These are phyloP conservation scores for Phycodurus eques DNA, from an alignment of 2,113 vertebrate genomes.

Conservation along the genomic window DNA sequence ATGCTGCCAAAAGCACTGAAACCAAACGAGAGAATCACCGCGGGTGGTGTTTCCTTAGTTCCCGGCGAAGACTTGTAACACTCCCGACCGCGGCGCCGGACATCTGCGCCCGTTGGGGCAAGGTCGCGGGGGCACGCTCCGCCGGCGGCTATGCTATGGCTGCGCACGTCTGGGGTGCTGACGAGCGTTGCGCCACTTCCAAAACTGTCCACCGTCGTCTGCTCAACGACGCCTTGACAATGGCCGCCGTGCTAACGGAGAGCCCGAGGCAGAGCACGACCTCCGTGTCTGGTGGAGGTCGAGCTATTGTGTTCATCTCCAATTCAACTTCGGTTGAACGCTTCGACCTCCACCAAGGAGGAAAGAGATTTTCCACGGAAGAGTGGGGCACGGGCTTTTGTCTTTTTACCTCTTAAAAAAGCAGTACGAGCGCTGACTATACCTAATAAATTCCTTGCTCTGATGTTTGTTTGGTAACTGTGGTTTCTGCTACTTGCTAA, in stretches of 20 bases:
- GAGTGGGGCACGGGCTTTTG: neutral
- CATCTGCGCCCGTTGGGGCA: conserved; percentile 60
- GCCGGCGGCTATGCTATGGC: conserved; percentile 66
- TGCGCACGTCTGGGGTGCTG: conserved; percentile 63
- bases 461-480: too few species aligned
- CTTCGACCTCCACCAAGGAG: conserved; percentile 13
- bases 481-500: too few species aligned
- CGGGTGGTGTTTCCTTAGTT: conserved; percentile 52
- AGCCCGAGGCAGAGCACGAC: conserved; percentile 55
- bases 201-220: conserved; percentile 70
- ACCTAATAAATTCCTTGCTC: too few species aligned
- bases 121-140: conserved; percentile 60
- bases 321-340: conserved; percentile 5
- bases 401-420: too few species aligned
- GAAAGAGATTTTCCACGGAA: neutral
- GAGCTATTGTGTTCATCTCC: conserved; percentile 19
- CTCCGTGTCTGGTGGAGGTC: conserved; percentile 55
- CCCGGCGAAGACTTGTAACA: conserved; percentile 56
- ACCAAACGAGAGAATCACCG: conserved; percentile 51
- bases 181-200: conserved; percentile 70
- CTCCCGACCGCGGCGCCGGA: conserved; percentile 36
- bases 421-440: too few species aligned
- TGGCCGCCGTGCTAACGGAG: conserved; percentile 45
- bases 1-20: conserved; percentile 54
- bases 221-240: conserved; percentile 64